Conservation (phyloP, 2,888 invertebrate genomes). For the Pachliopta kotzebuea region DNA sequence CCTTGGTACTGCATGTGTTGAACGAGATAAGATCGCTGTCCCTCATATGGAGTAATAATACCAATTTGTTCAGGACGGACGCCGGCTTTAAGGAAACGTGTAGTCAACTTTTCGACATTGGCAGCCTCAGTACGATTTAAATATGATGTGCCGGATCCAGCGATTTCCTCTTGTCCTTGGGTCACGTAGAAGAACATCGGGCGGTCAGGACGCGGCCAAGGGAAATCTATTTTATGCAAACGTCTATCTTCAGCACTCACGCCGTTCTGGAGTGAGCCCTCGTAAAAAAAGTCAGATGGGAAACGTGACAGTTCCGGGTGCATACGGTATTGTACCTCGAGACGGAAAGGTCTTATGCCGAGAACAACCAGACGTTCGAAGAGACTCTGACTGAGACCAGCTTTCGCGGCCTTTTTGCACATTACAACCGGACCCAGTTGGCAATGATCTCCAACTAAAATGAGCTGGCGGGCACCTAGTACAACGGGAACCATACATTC, state of each 20-base stretch:
- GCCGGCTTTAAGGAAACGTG: constrained; percentile 95
- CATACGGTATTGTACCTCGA: constrained; percentile 99
- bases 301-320: constrained; percentile 98
- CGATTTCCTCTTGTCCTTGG: constrained; percentile 99
- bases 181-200: constrained; percentile 99
- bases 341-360: constrained; percentile 96
- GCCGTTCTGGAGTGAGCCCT: constrained; percentile 99
- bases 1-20: constrained; percentile 99
- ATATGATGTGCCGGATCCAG: constrained; percentile 98
- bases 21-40: constrained; percentile 97
- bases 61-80: constrained; percentile 99
- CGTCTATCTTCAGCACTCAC: constrained; percentile 98
- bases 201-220: constrained; percentile 97
- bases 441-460: constrained; percentile 99
- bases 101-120: constrained; percentile 98
- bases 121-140: constrained; percentile 99
- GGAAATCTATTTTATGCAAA: constrained; percentile 94
- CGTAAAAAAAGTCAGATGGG: constrained; percentile 99
- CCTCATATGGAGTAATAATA: constrained; percentile 99
- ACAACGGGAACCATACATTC: constrained; percentile 99
- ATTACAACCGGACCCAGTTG: constrained; percentile 99
- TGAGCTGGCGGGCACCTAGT: constrained; percentile 96
- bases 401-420: constrained; percentile 99
- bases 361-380: constrained; percentile 98
- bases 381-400: constrained; percentile 97